Conservation (phyloP, 2,797 vertebrate species). For the Austrolebias charrua region DNA sequence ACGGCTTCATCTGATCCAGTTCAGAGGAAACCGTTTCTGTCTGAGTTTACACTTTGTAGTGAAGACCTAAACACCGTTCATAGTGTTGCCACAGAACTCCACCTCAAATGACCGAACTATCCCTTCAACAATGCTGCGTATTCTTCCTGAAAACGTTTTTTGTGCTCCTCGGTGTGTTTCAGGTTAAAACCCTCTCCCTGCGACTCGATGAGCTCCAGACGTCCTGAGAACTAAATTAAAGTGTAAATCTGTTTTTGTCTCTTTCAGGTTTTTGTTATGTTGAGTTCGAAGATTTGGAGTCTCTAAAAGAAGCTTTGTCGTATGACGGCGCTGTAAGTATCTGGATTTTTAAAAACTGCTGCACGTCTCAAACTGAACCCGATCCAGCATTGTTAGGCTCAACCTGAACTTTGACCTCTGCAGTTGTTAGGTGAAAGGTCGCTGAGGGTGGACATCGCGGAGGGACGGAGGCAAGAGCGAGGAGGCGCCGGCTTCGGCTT, state of each 20-base stretch:
- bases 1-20: too few relatives aligned
- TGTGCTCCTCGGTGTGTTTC: too few relatives aligned
- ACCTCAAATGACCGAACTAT: too few relatives aligned
- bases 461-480: conserved; percentile 94
- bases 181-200: too few relatives aligned
- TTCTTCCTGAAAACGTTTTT: too few relatives aligned
- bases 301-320: conserved; percentile 95
- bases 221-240: too few relatives aligned
- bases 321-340: conserved; percentile 96
- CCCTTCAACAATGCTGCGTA: too few relatives aligned
- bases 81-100: too few relatives aligned
- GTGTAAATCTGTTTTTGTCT: neutral
- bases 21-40: too few relatives aligned
- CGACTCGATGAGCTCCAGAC: too few relatives aligned
- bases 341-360: neutral
- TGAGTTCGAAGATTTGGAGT: conserved; percentile 97
- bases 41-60: too few relatives aligned
- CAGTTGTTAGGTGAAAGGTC: conserved; percentile 89
- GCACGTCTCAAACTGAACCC: neutral
- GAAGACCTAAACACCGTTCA: too few relatives aligned
- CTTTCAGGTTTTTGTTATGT: conserved; percentile 97
- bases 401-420: conserved; percentile 41
- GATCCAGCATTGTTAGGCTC: neutral
- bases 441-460: conserved; percentile 96
- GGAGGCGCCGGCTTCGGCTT: conserved; percentile 88